Evolutionary conservation across 2,113 vertebrate genomes (phyloP).

Genomic region (Sturnira hondurensis): DNA sequence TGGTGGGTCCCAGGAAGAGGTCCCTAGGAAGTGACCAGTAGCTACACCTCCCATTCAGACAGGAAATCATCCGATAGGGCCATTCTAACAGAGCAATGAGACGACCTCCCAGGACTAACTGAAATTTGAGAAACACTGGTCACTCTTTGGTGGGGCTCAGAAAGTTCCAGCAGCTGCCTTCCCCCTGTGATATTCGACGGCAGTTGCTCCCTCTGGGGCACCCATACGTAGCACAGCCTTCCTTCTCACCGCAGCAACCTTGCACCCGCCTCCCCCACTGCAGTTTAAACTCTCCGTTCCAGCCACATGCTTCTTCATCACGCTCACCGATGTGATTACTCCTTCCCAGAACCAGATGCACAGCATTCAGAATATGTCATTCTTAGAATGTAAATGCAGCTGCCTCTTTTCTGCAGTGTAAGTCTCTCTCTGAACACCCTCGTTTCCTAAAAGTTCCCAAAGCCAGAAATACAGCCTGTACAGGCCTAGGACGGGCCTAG

Average conservation of each 20-base stretch:
- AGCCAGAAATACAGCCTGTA: background rate
- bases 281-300: background rate
- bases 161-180: background rate
- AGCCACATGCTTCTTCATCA: background rate
- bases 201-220: background rate
- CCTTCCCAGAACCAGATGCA: background rate
- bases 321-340: background rate
- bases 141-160: background rate
- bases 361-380: background rate
- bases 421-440: background rate
- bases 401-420: background rate
- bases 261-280: background rate
- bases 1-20: background rate
- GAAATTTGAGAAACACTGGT: background rate
- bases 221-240: background rate
- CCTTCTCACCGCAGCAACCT: background rate
- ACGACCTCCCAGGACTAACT: background rate
- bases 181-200: background rate
- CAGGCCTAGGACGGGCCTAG: background rate
- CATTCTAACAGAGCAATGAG: background rate
- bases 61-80: background rate
- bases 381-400: background rate
- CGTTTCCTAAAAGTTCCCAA: background rate
- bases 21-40: background rate
- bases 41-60: background rate